phyloP scores from a whole-genome alignment of 2,888 invertebrate genomes.

The Beris chalybata region DNA sequence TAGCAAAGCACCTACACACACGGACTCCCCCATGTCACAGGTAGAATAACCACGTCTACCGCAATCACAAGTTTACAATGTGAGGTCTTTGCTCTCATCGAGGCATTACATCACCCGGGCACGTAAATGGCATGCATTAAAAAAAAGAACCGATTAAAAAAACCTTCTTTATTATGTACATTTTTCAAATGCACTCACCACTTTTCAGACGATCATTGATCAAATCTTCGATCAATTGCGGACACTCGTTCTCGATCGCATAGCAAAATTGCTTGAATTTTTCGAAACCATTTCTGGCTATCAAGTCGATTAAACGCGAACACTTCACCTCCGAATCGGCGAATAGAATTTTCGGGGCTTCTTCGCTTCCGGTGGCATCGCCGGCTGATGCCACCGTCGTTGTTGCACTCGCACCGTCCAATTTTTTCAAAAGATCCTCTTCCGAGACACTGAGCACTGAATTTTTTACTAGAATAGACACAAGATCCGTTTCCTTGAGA shows the following conservation, averaged over 20 bases:
- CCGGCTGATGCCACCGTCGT: not conserved
- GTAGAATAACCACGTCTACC: no score
- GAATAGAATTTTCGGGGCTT: conserved; percentile 27
- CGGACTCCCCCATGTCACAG: no score
- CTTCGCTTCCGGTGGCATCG: conserved; percentile 6
- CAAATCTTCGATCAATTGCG: conserved; percentile 65
- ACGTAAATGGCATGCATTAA: no score
- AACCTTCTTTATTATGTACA: no score
- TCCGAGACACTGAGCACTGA: conserved; percentile 65
- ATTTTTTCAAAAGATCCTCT: conserved; percentile 57
- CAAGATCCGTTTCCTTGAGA: conserved; percentile 64
- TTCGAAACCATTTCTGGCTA: conserved; percentile 64
- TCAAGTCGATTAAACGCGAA: conserved; percentile 63
- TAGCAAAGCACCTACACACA: no score
- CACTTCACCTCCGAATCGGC: conserved; percentile 56
- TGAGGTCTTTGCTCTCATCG: no score
- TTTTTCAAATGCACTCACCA: conserved; percentile 46
- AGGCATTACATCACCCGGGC: no score
- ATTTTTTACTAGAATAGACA: conserved; percentile 67
- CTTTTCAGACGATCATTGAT: conserved; percentile 62
- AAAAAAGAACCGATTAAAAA: no score
- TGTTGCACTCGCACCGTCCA: not conserved
- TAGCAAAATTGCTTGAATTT: conserved; percentile 65
- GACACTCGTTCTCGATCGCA: conserved; percentile 65
- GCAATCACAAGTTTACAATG: no score